Evolutionary conservation across 2,888 invertebrate genomes (phyloP).

Genomic region (Osmoderma eremita): DNA sequence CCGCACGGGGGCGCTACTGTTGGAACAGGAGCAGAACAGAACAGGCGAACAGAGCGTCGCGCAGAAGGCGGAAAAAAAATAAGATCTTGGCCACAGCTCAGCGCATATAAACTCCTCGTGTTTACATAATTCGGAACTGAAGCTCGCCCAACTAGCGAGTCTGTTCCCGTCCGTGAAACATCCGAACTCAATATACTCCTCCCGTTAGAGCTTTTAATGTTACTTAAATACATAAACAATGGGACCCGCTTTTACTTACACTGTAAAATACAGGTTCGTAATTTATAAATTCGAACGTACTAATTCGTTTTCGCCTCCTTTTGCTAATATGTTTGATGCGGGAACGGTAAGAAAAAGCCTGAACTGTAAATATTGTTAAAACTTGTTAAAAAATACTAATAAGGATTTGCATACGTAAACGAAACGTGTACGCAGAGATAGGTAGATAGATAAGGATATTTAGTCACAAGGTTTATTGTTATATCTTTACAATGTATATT

Average conservation of each 20-base stretch:
- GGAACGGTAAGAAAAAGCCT: no score
- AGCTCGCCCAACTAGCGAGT: conserved; percentile 48
- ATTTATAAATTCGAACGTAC: neutral
- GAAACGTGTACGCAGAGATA: no score
- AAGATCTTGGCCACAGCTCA: conserved; percentile 48
- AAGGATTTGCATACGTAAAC: no score
- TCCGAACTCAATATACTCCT: conserved; percentile 56
- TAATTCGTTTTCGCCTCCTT: neutral
- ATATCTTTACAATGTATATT: no score
- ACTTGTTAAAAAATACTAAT: no score
- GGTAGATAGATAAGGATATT: no score
- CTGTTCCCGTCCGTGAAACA: conserved; percentile 57
- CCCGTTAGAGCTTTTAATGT: conserved; percentile 54
- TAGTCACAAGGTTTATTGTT: no score
- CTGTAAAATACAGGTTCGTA: conserved; percentile 44
- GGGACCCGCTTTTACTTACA: conserved; percentile 47
- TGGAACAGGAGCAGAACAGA: no score
- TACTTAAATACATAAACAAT: conserved; percentile 54
- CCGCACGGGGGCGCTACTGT: no score
- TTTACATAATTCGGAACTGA: conserved; percentile 47
- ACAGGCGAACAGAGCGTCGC: neutral
- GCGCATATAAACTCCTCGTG: conserved; percentile 45
- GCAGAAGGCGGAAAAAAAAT: conserved; percentile 32
- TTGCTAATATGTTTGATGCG: conserved; percentile 4
- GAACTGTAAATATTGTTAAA: no score